These are phyloP conservation scores for Grantiella picta DNA, from an alignment of 2,113 vertebrate genomes.

Conservation along the genomic window DNA sequence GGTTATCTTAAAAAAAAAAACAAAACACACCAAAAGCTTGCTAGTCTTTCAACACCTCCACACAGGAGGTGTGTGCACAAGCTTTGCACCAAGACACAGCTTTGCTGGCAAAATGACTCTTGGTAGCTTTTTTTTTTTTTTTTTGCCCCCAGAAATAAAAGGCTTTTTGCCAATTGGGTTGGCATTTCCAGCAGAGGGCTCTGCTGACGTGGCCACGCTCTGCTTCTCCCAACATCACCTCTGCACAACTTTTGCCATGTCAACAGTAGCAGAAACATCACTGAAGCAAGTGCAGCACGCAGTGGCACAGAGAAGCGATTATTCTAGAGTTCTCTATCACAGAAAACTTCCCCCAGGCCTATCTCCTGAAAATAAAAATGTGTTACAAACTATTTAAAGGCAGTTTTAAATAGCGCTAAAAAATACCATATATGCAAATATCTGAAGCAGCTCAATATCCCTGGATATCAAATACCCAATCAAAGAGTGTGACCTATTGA, in stretches of 20 bases:
- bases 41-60: neutral
- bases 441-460: neutral
- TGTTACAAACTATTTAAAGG: neutral
- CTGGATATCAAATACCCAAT: neutral
- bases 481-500: neutral
- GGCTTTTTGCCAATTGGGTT: neutral
- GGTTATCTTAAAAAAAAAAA: neutral
- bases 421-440: neutral
- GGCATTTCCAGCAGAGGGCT: conserved; percentile 54
- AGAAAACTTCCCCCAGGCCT: neutral
- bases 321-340: neutral
- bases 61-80: neutral
- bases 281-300: neutral
- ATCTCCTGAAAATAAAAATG: neutral
- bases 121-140: neutral
- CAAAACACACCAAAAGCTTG: neutral
- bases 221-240: neutral
- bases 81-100: neutral
- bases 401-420: neutral
- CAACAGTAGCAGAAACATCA: neutral
- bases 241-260: neutral
- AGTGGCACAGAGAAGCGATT: neutral
- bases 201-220: conserved; percentile 7
- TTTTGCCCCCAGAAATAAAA: neutral
- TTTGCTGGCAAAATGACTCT: neutral